Evolutionary conservation across 2,113 vertebrate species (phyloP).

Genomic region (Hiodon tergisus): DNA sequence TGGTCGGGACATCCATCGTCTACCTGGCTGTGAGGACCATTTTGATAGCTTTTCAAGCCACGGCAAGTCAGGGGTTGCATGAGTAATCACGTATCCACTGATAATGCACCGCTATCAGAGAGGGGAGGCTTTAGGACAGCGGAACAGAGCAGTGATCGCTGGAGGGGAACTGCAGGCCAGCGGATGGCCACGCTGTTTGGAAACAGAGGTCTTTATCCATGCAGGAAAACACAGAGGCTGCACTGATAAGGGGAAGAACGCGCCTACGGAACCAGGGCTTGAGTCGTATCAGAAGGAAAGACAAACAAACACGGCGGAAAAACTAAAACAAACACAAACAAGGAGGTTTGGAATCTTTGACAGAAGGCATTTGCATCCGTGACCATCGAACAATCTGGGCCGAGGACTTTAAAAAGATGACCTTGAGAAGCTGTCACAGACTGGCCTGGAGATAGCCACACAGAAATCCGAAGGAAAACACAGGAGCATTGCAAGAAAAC

Average conservation of each 20-base stretch:
- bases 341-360: too few species aligned
- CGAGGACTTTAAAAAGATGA: too few species aligned
- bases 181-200: neutral
- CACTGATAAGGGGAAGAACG: conserved; percentile 52
- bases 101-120: conserved; percentile 11
- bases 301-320: neutral
- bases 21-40: neutral
- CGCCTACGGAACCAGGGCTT: conserved; percentile 31
- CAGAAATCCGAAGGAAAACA: too few species aligned
- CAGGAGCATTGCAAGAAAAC: too few species aligned
- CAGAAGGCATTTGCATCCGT: too few species aligned
- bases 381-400: too few species aligned
- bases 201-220: conserved; percentile 34
- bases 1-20: neutral
- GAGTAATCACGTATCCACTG: neutral
- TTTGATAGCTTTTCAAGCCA: neutral
- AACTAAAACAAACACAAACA: neutral
- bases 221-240: conserved; percentile 14
- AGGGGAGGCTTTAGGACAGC: neutral
- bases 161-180: neutral
- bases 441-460: too few species aligned
- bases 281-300: conserved; percentile 20
- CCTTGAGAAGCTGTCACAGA: too few species aligned
- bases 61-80: neutral
- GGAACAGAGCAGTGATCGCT: neutral